These are phyloP conservation scores for Ornithoptera priamus DNA, from an alignment of 2,888 invertebrate genomes.

Conservation along the genomic window DNA sequence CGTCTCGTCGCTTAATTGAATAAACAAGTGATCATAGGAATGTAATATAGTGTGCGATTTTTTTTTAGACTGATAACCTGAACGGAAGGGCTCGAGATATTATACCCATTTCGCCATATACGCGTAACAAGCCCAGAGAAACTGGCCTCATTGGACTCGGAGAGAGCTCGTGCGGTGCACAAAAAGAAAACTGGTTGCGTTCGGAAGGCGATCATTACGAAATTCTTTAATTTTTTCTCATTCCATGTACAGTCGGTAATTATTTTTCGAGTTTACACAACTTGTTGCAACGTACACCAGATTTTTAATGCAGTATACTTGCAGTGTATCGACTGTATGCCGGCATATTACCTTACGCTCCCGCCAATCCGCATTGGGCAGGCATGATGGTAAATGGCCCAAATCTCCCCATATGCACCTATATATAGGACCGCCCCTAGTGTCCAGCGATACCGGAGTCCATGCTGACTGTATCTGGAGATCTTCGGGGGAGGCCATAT, in stretches of 20 bases:
- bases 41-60: background rate
- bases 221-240: constrained; percentile 63
- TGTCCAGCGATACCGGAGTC: no score
- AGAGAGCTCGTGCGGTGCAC: constrained; percentile 37
- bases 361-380: no score
- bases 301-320: background rate
- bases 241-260: constrained; percentile 49
- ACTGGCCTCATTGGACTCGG: constrained; percentile 48
- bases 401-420: no score
- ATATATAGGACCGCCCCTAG: no score
- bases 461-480: no score
- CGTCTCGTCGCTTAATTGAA: no score
- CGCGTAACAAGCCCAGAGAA: constrained; percentile 44
- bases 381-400: no score
- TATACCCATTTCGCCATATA: constrained; percentile 42
- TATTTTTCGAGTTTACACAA: constrained; percentile 39
- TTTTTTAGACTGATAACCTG: constrained; percentile 9
- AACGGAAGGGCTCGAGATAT: constrained; percentile 32
- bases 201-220: constrained; percentile 69
- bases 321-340: background rate
- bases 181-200: constrained; percentile 58
- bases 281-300: background rate
- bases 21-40: background rate
- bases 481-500: no score
- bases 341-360: background rate